A percentile compares a stretch with the other conserved stretches of the same genome.
These are phyloP conservation scores for Pseudotriccus pelzelni DNA, from an alignment of 2,797 vertebrate genomes.

Conservation along the genomic window DNA sequence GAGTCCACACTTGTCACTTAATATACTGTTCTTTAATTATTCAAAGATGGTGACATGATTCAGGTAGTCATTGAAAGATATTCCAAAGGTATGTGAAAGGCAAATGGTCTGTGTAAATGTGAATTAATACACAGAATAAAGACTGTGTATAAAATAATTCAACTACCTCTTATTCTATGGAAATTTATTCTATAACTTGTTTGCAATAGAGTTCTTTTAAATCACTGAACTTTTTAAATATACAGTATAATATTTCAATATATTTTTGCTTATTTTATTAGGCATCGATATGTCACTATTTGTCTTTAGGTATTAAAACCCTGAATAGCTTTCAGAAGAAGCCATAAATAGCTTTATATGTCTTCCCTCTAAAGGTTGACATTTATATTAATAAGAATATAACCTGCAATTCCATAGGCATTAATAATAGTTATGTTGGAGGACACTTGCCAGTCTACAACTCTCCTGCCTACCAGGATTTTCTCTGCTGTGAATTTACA, in stretches of 20 bases:
- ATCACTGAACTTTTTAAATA: not conserved
- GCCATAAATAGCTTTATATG: not conserved
- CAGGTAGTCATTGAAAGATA: not conserved
- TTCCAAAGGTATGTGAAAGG: not conserved
- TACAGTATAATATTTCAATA: not conserved
- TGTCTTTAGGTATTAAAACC: not conserved
- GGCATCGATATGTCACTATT: not conserved
- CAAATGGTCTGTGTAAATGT: not conserved
- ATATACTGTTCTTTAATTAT: not conserved
- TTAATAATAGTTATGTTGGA: not conserved
- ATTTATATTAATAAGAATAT: not conserved
- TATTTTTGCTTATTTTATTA: not conserved
- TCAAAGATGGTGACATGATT: not conserved
- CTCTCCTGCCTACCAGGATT: not conserved
- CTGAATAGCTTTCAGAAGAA: not conserved
- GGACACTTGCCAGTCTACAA: accelerated
- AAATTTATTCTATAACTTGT: not conserved
- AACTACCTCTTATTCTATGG: not conserved
- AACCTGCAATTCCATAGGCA: not conserved
- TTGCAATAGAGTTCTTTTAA: not conserved
- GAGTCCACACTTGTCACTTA: not conserved
- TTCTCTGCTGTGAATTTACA: not conserved
- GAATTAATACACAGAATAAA: not conserved
- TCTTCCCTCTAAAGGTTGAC: not conserved
- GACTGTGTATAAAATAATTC: not conserved